Percentiles rank a stretch among this genome's conserved stretches.
Evolutionary conservation across 2,888 invertebrate species (phyloP).

Genomic region (Xylocampa areola): DNA sequence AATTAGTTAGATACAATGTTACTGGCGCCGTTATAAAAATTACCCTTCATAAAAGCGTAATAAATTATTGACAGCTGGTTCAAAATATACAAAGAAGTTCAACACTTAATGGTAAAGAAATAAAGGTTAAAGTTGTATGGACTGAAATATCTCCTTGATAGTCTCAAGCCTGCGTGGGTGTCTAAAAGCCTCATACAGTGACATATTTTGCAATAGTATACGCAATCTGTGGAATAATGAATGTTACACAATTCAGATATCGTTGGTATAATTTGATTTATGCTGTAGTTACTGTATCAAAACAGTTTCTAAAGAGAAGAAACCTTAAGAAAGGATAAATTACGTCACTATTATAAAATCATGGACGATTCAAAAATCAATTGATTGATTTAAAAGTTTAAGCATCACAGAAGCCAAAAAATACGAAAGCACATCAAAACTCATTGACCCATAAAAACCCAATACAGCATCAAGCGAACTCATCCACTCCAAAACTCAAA

Average conservation of each 20-base stretch:
- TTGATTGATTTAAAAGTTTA: no score
- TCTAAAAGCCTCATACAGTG: constrained; percentile 66
- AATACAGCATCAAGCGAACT: constrained; percentile 19
- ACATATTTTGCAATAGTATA: constrained; percentile 75
- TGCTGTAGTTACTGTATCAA: background rate
- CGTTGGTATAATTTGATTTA: constrained; percentile 41
- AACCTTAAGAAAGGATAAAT: background rate
- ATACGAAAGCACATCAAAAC: constrained; percentile 1
- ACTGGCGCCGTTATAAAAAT: constrained; percentile 71
- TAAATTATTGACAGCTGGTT: constrained; percentile 64
- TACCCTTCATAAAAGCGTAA: constrained; percentile 67
- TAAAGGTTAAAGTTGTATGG: constrained; percentile 42
- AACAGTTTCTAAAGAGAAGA: background rate
- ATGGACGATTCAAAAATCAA: no score
- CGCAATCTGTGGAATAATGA: constrained; percentile 74
- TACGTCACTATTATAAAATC: no score
- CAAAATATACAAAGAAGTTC: constrained; percentile 24
- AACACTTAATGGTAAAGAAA: constrained; percentile 19
- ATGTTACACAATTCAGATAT: constrained; percentile 62
- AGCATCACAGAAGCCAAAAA: constrained; percentile 17
- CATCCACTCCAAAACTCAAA: constrained; percentile 27
- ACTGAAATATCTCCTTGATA: constrained; percentile 61
- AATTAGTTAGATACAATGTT: constrained; percentile 70
- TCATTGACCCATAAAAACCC: constrained; percentile 12
- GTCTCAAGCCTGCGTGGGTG: constrained; percentile 71